These are phyloP conservation scores for Momotus momota DNA, from an alignment of 2,797 vertebrate genomes.

Conservation along the genomic window DNA sequence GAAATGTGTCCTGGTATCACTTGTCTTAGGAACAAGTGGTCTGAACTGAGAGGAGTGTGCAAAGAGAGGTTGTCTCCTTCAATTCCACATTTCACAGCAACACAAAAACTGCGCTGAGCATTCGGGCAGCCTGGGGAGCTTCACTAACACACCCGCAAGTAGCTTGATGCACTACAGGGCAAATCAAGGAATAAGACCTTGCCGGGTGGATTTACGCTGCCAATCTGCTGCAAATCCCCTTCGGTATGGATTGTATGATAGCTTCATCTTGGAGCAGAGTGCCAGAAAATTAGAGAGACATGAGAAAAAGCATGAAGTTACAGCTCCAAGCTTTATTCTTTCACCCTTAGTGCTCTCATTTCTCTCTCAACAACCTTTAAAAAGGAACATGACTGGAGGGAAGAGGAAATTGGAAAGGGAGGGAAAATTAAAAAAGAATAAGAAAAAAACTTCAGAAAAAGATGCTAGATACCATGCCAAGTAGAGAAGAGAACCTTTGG, in stretches of 20 bases:
- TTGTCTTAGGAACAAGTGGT: neutral
- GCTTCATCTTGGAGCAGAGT: neutral
- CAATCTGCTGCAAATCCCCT: neutral
- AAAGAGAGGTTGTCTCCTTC: neutral
- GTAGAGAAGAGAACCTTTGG: neutral
- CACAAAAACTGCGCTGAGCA: neutral
- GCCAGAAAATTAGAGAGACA: conserved; percentile 14
- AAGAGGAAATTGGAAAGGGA: neutral
- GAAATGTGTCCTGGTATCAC: neutral
- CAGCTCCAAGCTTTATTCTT: conserved; percentile 13
- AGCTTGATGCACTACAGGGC: neutral
- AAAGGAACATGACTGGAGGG: neutral
- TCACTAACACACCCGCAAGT: neutral
- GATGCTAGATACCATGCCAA: neutral
- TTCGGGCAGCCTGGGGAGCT: neutral
- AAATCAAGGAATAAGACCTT: neutral
- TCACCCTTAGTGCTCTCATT: neutral
- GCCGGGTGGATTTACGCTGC: neutral
- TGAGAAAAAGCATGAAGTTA: conserved; percentile 1
- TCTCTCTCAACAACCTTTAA: neutral
- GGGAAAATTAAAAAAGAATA: neutral
- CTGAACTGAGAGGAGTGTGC: neutral
- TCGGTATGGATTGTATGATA: neutral
- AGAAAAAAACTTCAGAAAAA: neutral
- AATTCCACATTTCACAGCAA: neutral